Evolutionary conservation across 2,888 invertebrate species (phyloP), one percentile per base, ranked within the genome.

Genomic region (Ectemnius lituratus): DNA sequence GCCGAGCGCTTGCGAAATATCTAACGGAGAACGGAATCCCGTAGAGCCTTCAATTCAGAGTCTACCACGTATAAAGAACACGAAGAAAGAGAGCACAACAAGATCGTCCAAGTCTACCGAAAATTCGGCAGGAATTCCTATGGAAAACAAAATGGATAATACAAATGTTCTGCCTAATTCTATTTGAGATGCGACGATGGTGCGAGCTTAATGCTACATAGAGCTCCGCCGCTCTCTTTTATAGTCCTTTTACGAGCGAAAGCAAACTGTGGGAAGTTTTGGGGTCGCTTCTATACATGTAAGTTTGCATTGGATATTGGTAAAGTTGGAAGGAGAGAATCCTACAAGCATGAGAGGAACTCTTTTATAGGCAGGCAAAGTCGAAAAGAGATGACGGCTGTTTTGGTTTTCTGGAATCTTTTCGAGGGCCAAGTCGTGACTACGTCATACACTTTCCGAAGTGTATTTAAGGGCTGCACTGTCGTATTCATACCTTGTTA

Each of bases 251-350:
- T 66, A 58, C 60, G 45, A 56, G 46, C 47, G 28, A 28, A 46
- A 65, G 56, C 46, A n/a, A 1, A 46, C 14, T 47, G 60, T 45
- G 62, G 67, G 57, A 67, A 47, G 61, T 28, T 46, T 56, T 18
- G 8, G 8, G 63, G 37, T 23, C 28, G 28, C 23, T 23, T 28
- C 23, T 66, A 64, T 20, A 58, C 18, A 37, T 13, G 56, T 57
- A 61, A 37, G 62, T 76, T 71, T 76, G 61, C 64, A 74, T 72
- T 45, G 74, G 57, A 63, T 69, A 75, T 63, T 56, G 68, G 47
- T 62, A 52, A 75, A 77, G 70, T 75, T 75, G 56, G 59, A 46
- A 23, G 66, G 67, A 59, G 68, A 66, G 56, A 20, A 61, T 57
- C 64, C 61, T 49, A 56, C 57, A 64, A 49, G 18, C 37, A 11